Conservation (phyloP, 2,888 invertebrate genomes). For the Thecocarcelia acutangulata region DNA sequence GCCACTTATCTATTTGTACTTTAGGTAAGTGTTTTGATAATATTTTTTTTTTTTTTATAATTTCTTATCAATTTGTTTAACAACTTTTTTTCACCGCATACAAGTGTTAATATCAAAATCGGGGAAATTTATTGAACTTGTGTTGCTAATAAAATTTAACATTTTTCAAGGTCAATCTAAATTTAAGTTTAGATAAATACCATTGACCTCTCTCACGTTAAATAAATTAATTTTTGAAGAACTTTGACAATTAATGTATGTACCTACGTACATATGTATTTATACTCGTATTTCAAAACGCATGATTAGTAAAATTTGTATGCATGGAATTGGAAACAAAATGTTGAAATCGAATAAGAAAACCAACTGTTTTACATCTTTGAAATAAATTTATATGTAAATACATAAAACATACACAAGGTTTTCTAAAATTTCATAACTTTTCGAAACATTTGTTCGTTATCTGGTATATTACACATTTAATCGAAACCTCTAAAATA, state of each 20-base stretch:
- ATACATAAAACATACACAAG: background rate
- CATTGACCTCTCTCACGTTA: conserved; percentile 34
- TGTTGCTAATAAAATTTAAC: conserved; percentile 37
- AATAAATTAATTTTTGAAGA: background rate
- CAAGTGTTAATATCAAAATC: conserved; percentile 29
- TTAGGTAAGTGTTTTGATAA: conserved; percentile 42
- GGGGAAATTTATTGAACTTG: conserved; percentile 54
- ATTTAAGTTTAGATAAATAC: conserved; percentile 44
- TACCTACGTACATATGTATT: no score
- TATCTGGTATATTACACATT: background rate
- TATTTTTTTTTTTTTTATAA: conserved; percentile 29
- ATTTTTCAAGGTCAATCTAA: conserved; percentile 53
- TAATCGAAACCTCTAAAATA: background rate
- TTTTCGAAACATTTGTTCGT: background rate
- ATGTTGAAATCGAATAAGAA: no score
- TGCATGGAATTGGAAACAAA: no score
- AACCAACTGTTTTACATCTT: no score
- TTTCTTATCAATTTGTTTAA: conserved; percentile 54
- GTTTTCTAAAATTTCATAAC: conserved; percentile 4
- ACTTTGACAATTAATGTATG: background rate
- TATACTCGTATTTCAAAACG: no score
- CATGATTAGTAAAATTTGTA: no score
- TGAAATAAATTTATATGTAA: background rate
- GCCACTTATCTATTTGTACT: conserved; percentile 29
- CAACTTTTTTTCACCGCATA: conserved; percentile 13